These are phyloP conservation scores for Arnoldichthys spilopterus DNA, from an alignment of 2,797 vertebrate species.

Conservation along the genomic window DNA sequence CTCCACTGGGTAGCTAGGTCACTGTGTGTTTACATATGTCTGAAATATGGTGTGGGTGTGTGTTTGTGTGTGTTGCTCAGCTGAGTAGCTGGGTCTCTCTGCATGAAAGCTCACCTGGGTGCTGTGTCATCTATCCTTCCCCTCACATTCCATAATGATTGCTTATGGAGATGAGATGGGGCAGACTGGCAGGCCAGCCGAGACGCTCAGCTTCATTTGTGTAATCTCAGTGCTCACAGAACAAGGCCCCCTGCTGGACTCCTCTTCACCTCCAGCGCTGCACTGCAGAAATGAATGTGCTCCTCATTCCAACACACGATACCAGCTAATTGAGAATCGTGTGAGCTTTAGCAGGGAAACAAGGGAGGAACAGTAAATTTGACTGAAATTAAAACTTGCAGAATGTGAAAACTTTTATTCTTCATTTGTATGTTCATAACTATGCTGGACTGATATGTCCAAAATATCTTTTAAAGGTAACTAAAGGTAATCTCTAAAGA, in stretches of 20 bases:
- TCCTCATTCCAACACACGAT: not conserved
- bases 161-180: not conserved
- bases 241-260: conserved; percentile 36
- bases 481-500: too few species aligned
- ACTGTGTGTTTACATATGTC: not conserved
- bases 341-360: not conserved
- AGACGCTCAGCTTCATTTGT: not conserved
- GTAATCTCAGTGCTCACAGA: not conserved
- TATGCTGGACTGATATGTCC: too few species aligned
- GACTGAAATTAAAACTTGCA: too few species aligned
- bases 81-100: not conserved
- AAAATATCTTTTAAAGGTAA: too few species aligned
- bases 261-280: not conserved
- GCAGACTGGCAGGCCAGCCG: not conserved
- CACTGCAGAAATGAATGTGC: conserved; percentile 1
- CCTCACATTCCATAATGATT: conserved; percentile 25
- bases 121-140: not conserved
- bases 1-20: not conserved
- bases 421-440: too few species aligned
- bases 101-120: conserved; percentile 42
- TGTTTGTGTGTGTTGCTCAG: not conserved
- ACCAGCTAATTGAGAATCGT: not conserved
- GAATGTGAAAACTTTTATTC: too few species aligned
- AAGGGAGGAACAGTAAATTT: too few species aligned
- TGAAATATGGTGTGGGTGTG: not conserved